phyloP scores from a whole-genome alignment of 1,140 invertebrate species.

The Coboldia fuscipes region DNA sequence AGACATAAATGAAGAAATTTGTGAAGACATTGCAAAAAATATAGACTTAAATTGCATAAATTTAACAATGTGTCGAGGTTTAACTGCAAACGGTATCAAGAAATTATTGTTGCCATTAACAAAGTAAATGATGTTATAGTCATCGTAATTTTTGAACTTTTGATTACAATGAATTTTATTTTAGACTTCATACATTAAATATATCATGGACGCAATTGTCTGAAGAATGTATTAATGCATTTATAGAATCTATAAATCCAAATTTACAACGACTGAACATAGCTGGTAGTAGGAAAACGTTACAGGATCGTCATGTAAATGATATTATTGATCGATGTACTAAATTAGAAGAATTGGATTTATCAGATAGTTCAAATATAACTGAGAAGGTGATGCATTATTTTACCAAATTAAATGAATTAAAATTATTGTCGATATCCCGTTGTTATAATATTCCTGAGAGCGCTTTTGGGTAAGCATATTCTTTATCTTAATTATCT shows the following conservation, averaged over 20 bases:
- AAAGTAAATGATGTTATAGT: conserved; percentile 26
- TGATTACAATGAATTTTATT: conserved; percentile 8
- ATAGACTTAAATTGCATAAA: conserved; percentile 44
- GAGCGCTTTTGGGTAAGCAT: conserved; percentile 32
- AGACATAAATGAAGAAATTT: conserved; percentile 33
- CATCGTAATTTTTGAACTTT: conserved; percentile 3
- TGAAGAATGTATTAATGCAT: conserved; percentile 29
- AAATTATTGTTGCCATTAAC: conserved; percentile 33
- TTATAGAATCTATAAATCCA: conserved; percentile 37
- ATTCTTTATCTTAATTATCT: not conserved
- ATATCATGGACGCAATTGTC: conserved; percentile 60
- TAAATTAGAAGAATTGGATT: conserved; percentile 55
- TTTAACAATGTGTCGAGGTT: conserved; percentile 45
- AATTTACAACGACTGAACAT: conserved; percentile 52
- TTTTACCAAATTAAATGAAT: conserved; percentile 37
- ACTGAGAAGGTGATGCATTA: conserved; percentile 31
- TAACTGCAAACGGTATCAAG: conserved; percentile 33
- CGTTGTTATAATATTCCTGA: conserved; percentile 60
- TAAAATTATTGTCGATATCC: conserved; percentile 64
- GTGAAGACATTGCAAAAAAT: conserved; percentile 40
- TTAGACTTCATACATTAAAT: conserved; percentile 51
- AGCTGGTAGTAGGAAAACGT: conserved; percentile 50
- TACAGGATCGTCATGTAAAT: conserved; percentile 51
- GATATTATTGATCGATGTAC: conserved; percentile 41
- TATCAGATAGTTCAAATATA: conserved; percentile 63